Evolutionary conservation across 2,113 vertebrate species (phyloP), one percentile per base, ranked within the genome.

Genomic region (Xenopus borealis): DNA sequence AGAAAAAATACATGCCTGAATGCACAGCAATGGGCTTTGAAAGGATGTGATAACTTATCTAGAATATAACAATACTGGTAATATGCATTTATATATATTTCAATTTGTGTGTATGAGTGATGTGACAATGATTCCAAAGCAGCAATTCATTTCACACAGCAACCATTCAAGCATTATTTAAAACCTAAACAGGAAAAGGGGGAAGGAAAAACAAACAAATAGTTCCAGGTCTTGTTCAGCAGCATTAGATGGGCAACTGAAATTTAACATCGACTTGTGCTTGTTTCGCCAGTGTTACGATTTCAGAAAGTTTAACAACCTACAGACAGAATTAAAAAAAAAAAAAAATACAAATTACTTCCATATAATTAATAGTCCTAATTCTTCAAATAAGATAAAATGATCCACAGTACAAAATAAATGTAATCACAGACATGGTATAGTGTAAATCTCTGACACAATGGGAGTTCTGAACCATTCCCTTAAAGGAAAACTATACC

Each of bases 251-350:
- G 66, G 97, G 96, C 87, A 99, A 88, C 86, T 98, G 95, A 88
- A 99, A 99, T 86, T 96, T 96, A 83, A 99, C 96, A 84, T 98
- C 96, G 82, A 99, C 95, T 27, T 98, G 96, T 80, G 96, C 96
- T 84, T 96, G 92, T 75, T 98, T 98, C 33, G 97, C 97, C 88
- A 99, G 84, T 0, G 66, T 95, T 62, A 99, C 94, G 59, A 99
- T 98, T 89, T 98, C 95, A 80, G 96, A 99, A 72, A 98, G 96
- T 80, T 96, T 98, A 65, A 99, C 96, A 82, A 99, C 96, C 97
- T 97, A 85, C 2, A 86, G 82, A 80, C 23, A 27, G 23, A 27
- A 27, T 27, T n/a, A 7, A 12, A 33, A 27, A 46, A 30, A 19
- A 62, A n/a, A 44, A 12, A 52, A 2, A 62, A 3, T 40, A 40